These are phyloP conservation scores for Calliopum simillimum DNA, from an alignment of 2,888 invertebrate genomes.

Conservation along the genomic window DNA sequence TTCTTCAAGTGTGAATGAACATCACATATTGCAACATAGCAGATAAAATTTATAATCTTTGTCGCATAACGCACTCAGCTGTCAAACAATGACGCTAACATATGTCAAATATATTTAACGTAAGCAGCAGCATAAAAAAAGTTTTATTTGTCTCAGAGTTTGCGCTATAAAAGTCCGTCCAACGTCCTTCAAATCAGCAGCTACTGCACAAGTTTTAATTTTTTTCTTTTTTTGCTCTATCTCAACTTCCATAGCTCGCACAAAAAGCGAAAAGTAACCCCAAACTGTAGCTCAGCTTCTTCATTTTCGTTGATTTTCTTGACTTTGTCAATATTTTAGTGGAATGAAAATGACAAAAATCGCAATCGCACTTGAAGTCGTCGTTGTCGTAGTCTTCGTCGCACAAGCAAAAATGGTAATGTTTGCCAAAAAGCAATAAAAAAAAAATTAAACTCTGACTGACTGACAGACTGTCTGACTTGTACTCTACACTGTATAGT, in stretches of 20 bases:
- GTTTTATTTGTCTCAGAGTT: background rate
- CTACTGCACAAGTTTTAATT: background rate
- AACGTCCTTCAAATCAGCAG: background rate
- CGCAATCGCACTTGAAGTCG: background rate
- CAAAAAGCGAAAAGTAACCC: too few relatives aligned
- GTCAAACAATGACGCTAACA: constrained; percentile 31
- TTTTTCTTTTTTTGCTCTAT: background rate
- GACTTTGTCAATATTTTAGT: constrained; percentile 32
- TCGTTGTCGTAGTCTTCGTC: too few relatives aligned
- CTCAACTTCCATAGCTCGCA: too few relatives aligned
- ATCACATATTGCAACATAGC: too few relatives aligned
- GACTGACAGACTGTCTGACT: too few relatives aligned
- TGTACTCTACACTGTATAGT: constrained; percentile 47
- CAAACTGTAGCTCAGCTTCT: too few relatives aligned
- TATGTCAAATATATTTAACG: constrained; percentile 23
- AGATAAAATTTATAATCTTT: constrained; percentile 21
- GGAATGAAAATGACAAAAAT: constrained; percentile 25
- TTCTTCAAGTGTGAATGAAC: too few relatives aligned
- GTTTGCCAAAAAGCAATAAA: background rate
- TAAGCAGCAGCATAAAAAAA: background rate
- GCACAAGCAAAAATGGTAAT: background rate
- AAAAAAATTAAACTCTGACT: too few relatives aligned
- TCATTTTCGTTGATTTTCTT: background rate
- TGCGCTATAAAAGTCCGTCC: background rate
- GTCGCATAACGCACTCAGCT: constrained; percentile 23